phyloP scores from a whole-genome alignment of 2,113 vertebrate genomes.

The Eulacestoma nigropectus region DNA sequence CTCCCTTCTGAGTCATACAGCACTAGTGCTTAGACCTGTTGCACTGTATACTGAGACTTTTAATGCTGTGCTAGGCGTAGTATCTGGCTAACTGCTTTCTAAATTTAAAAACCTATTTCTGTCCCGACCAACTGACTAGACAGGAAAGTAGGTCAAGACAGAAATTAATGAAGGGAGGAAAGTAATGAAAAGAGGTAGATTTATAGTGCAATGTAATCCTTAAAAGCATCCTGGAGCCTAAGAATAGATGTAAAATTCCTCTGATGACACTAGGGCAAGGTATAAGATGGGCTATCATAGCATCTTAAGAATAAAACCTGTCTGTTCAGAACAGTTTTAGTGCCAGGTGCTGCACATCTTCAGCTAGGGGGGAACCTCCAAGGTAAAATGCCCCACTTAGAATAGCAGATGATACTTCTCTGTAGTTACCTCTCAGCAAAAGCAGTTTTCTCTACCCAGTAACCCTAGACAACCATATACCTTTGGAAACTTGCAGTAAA shows the following conservation, averaged over 20 bases:
- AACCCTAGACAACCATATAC: neutral
- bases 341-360: neutral
- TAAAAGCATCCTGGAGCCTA: neutral
- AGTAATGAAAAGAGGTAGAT: neutral
- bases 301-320: neutral
- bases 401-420: neutral
- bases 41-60: neutral
- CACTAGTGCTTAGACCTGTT: neutral
- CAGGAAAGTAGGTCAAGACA: neutral
- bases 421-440: neutral
- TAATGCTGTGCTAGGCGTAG: neutral
- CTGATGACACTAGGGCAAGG: neutral
- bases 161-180: neutral
- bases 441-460: neutral
- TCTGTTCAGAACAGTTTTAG: neutral
- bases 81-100: neutral
- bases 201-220: neutral
- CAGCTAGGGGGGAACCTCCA: neutral
- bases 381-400: neutral
- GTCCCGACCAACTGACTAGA: neutral
- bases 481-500: neutral
- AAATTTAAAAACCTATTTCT: neutral
- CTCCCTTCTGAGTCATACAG: neutral
- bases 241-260: neutral
- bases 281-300: neutral